Percentiles rank a stretch among this genome's conserved stretches.
These are phyloP conservation scores for Pagetopsis macropterus DNA, from an alignment of 2,797 vertebrate genomes.

Conservation along the genomic window DNA sequence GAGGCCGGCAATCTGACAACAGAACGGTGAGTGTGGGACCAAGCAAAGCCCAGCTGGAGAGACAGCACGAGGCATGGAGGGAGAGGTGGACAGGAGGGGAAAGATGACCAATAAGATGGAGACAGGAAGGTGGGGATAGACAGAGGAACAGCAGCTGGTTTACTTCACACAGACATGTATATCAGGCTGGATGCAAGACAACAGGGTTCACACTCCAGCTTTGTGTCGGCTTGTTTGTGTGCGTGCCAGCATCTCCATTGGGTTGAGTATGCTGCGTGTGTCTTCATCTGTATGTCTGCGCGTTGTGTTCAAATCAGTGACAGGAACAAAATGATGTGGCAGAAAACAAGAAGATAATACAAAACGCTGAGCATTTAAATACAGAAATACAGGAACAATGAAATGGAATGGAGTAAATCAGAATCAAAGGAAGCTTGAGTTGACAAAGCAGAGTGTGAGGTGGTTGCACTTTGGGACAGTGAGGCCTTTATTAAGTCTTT, in stretches of 20 bases:
- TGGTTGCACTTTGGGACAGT: slow-evolving; percentile 86
- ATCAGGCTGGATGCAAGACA: slow-evolving; percentile 94
- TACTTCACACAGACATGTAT: slow-evolving; percentile 89
- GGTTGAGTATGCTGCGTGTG: slow-evolving; percentile 18
- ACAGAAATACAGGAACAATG: slow-evolving; percentile 71
- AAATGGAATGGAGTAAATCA: slow-evolving; percentile 41
- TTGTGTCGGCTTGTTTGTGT: slow-evolving; percentile 41
- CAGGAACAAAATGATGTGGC: slow-evolving; percentile 89
- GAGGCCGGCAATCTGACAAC: slow-evolving; percentile 46
- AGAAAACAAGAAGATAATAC: slow-evolving; percentile 83
- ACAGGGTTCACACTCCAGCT: slow-evolving; percentile 83
- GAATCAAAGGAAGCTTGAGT: slow-evolving; percentile 31
- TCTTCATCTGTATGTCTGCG: slow-evolving; percentile 22
- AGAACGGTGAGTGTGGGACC: slow-evolving; percentile 57
- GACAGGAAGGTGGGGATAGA: slow-evolving; percentile 26
- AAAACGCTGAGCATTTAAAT: slow-evolving; percentile 85
- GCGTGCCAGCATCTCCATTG: slow-evolving; percentile 9
- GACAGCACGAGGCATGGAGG: slow-evolving; percentile 61
- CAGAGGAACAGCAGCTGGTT: slow-evolving; percentile 83
- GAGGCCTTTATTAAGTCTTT: slow-evolving; percentile 93
- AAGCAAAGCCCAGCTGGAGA: slow-evolving; percentile 91
- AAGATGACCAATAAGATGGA: neutral
- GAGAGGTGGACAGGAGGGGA: neutral
- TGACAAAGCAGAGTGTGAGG: slow-evolving; percentile 62
- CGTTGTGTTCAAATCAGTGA: slow-evolving; percentile 64